Evolutionary conservation across 2,797 vertebrate genomes (phyloP), one percentile per base, ranked within the genome.

Genomic region (Gymnothorax reevesii): DNA sequence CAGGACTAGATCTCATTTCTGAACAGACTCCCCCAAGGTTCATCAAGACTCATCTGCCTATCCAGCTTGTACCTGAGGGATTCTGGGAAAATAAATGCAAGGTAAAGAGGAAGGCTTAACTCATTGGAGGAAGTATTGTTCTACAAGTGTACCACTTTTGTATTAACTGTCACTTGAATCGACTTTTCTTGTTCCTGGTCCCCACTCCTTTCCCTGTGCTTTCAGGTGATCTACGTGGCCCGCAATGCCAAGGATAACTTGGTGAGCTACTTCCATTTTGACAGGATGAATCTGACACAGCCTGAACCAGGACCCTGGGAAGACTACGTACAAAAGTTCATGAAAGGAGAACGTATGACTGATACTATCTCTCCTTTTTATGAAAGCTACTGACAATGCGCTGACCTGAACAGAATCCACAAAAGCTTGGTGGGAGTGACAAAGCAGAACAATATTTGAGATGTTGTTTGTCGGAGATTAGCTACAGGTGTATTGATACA

Each of bases 71-170:
- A 64, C 96, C 96, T 17, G 90, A 91, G 79, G 93, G 93, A 73
- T 96, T 97, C 91, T 96, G 95, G 96, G 90, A 95, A 62, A 95
- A 95, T 12, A 83, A 42, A 7, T 97, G 95, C 92, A 97, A 97
- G 96, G 96, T 96, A 92, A 92, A 62, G 87, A 66, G 8, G 22
- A 42, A 27, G 42, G 10, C 9, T 75, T 49, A 15, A 49, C 73
- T 7, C 22, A 52, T 52, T 73, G 15, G 33, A 9, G 49, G 27
- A 42, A 75, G 42, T 42, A 49, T 10, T 71, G 66, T 27, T 27
- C 64, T 27, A 25, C 27, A 59, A 8, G 57, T 59, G 17, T 17
- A 22, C 15, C 33, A 42, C 17, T 12, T 33, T 4, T 75, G 71
- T 54, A 79, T 79, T 79, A 20, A 79, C 49, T 52, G 42, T 54